Evolutionary conservation across 2,797 vertebrate species (phyloP), one percentile per base, ranked within the genome.

Genomic region (Gobionotothen gibberifrons): DNA sequence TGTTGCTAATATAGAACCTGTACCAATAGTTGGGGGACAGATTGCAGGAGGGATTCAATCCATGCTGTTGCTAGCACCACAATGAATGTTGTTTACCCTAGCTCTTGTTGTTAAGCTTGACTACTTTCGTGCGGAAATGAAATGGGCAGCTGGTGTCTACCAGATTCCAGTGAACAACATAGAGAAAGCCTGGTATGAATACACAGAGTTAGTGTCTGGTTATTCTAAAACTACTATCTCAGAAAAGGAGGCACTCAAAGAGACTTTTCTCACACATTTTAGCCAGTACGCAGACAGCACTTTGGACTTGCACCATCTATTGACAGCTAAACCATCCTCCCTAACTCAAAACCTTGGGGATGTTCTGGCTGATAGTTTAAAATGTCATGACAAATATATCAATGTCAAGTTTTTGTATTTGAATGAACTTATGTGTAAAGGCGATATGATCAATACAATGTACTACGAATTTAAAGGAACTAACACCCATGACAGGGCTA

Each of bases 341-440:
- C 3, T 49, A 0, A 49, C 49, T n/a, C 21, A 46, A 10, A 57
- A 62, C 59, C 46, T 78, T 10, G 76, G 52, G 57, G 47, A 73
- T n/a, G 17, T 58, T 0, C 53, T 73, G 29, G 64, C 52, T 17
- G 48, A 57, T 10, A 62, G 9, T 53, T 57, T 58, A 39, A 32
- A 21, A 52, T 78, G 76, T 51, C 69, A 78, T 42, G 70, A 78
- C 69, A 58, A 73, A 39, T 46, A 58, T 12, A 8, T 78, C 16
- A 26, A 44, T 21, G 32, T 1, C 9, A 19, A 62, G 29, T 72
- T 68, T 72, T 10, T 52, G 39, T 57, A 72, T 57, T 52, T 78
- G 39, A 68, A 26, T 32, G 0, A 40, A 26, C n/a, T 78, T 12
- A 26, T 78, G n/a, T 44, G n/a, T 36, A 68, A 46, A 36, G 69